Conservation (phyloP, 2,888 invertebrate species). For the Parasteatoda lunata region DNA sequence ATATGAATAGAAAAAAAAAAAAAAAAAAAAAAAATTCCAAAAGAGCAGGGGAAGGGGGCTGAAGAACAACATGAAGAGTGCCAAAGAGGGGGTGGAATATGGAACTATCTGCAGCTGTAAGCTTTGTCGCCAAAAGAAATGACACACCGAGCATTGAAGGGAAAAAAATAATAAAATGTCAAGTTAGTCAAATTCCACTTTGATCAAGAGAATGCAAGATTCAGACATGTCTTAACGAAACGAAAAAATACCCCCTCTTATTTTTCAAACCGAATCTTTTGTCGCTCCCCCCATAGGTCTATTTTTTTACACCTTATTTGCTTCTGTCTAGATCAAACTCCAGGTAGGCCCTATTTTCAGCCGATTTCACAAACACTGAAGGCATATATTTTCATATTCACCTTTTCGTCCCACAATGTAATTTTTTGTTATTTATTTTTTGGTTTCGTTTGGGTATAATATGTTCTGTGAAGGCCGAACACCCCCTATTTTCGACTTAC, state of each 20-base stretch:
- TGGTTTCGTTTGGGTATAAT: background rate
- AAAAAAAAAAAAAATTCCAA: slow-evolving; percentile 5
- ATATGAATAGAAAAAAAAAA: background rate
- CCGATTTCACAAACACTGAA: slow-evolving; percentile 67
- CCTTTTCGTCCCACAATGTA: slow-evolving; percentile 23
- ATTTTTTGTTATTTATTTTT: slow-evolving; percentile 28
- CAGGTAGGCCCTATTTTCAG: slow-evolving; percentile 57
- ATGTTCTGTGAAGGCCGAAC: background rate
- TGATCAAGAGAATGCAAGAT: slow-evolving; percentile 52
- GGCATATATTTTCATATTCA: slow-evolving; percentile 67
- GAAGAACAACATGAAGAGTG: background rate
- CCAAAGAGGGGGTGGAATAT: slow-evolving; percentile 40
- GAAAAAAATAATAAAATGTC: slow-evolving; percentile 41
- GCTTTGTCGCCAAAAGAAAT: slow-evolving; percentile 57
- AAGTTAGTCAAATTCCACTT: slow-evolving; percentile 43
- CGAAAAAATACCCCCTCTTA: slow-evolving; percentile 53
- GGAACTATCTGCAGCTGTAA: slow-evolving; percentile 67
- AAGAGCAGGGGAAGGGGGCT: slow-evolving; percentile 16
- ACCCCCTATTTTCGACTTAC: slow-evolving; percentile 27
- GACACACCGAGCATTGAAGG: slow-evolving; percentile 18
- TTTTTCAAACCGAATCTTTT: slow-evolving; percentile 32
- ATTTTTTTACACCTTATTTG: slow-evolving; percentile 59
- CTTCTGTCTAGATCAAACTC: slow-evolving; percentile 56
- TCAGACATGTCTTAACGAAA: slow-evolving; percentile 54
- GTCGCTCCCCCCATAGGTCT: background rate